Evolutionary conservation across 2,113 vertebrate genomes (phyloP).

Genomic region (Lucifuga dentata): DNA sequence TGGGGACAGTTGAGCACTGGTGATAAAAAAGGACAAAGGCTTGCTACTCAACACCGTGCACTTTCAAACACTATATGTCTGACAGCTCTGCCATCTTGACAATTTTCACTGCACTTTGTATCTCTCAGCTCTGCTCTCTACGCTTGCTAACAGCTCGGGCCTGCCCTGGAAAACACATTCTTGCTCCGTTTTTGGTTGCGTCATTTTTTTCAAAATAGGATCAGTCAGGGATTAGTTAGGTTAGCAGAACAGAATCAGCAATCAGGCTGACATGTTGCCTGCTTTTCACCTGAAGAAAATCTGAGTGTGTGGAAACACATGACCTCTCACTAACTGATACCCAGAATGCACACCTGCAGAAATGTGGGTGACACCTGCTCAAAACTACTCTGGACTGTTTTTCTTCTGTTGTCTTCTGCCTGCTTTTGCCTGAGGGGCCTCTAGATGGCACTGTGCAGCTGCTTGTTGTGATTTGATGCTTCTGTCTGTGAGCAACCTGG

Average conservation of each 20-base stretch:
- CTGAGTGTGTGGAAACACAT: slow-evolving; percentile 53
- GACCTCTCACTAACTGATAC: slow-evolving; percentile 66
- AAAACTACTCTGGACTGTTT: background rate
- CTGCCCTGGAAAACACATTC: slow-evolving; percentile 54
- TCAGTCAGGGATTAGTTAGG: slow-evolving; percentile 75
- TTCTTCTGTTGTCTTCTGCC: background rate
- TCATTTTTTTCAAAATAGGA: slow-evolving; percentile 68
- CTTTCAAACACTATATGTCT: slow-evolving; percentile 44
- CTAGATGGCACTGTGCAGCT: slow-evolving; percentile 85
- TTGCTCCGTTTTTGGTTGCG: slow-evolving; percentile 73
- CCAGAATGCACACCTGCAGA: slow-evolving; percentile 75
- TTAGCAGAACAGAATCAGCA: slow-evolving; percentile 72
- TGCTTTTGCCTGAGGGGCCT: slow-evolving; percentile 46
- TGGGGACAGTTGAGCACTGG: slow-evolving; percentile 48
- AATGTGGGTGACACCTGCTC: slow-evolving; percentile 61
- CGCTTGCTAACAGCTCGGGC: slow-evolving; percentile 37
- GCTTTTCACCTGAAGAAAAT: slow-evolving; percentile 60
- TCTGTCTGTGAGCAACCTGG: slow-evolving; percentile 16
- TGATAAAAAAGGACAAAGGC: slow-evolving; percentile 59
- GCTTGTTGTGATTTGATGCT: slow-evolving; percentile 28
- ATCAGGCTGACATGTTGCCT: slow-evolving; percentile 65
- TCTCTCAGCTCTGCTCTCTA: slow-evolving; percentile 35
- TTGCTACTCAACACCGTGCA: slow-evolving; percentile 32
- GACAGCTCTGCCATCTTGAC: slow-evolving; percentile 53
- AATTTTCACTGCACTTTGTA: slow-evolving; percentile 38